Conservation (phyloP, 2,888 invertebrate genomes). For the Agrotis clavis region DNA sequence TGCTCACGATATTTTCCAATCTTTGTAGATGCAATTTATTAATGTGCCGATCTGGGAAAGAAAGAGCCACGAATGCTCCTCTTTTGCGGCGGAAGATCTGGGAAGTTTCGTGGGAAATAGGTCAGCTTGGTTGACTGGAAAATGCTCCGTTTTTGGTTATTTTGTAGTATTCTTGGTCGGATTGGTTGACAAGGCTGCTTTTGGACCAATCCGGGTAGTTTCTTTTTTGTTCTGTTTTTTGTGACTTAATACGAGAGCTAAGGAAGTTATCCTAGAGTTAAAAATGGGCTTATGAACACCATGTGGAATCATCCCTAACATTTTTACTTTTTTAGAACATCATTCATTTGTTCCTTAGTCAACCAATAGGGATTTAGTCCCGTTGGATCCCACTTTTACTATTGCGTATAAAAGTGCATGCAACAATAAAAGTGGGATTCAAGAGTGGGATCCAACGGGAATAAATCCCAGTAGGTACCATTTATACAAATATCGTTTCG, state of each 20-base stretch:
- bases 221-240: neutral
- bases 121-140: constrained; percentile 21
- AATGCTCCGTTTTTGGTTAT: constrained; percentile 17
- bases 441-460: no score
- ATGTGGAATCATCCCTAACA: no score
- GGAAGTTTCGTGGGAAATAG: constrained; percentile 53
- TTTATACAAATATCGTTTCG: constrained; percentile 22
- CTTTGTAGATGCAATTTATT: constrained; percentile 57
- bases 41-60: constrained; percentile 35
- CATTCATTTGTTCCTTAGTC: neutral
- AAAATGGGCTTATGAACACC: neutral
- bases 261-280: neutral
- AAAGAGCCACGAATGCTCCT: constrained; percentile 22
- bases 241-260: neutral
- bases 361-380: neutral
- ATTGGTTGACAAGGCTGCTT: neutral
- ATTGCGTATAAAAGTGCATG: no score
- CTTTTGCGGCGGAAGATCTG: constrained; percentile 44
- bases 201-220: no score
- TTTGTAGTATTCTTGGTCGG: constrained; percentile 3
- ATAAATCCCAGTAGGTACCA: neutral
- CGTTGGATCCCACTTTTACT: no score
- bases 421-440: no score
- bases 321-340: neutral
- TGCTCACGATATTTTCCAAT: constrained; percentile 56